phyloP scores from a whole-genome alignment of 2,888 invertebrate species.

The Hecatera dysodea region DNA sequence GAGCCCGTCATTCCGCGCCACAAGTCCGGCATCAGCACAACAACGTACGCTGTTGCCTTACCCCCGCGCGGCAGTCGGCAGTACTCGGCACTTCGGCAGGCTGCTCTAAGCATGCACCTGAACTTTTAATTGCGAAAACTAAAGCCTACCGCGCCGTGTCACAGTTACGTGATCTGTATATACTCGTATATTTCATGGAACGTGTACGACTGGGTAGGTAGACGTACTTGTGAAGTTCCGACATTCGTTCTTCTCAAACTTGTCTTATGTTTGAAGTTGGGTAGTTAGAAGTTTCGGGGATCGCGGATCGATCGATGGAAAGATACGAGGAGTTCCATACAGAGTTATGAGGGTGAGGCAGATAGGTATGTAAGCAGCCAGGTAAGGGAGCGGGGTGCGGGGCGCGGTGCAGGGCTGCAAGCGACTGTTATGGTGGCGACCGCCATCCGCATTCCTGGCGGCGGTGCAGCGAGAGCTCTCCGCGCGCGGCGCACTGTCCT shows the following conservation, averaged over 20 bases:
- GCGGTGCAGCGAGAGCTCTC: background rate
- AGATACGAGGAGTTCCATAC: background rate
- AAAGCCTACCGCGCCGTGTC: slow-evolving; percentile 2
- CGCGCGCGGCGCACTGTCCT: background rate
- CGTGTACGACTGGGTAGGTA: background rate
- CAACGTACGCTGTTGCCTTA: background rate
- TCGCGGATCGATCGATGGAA: background rate
- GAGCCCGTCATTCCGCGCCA: slow-evolving; percentile 4
- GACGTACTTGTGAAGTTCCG: slow-evolving; percentile 7
- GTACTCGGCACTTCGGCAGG: background rate
- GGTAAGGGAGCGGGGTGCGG: background rate
- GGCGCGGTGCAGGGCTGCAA: background rate
- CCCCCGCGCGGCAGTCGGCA: background rate
- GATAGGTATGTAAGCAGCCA: background rate
- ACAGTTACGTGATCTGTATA: slow-evolving; percentile 31
- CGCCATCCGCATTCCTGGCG: slow-evolving; percentile 25
- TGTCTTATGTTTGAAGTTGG: slow-evolving; percentile 13
- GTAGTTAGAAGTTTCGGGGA: slow-evolving; percentile 3
- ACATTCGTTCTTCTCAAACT: slow-evolving; percentile 11
- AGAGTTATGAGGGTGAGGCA: slow-evolving; percentile 2
- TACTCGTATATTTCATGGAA: slow-evolving; percentile 20
- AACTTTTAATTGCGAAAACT: slow-evolving; percentile 38
- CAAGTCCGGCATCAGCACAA: slow-evolving; percentile 8
- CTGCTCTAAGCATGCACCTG: slow-evolving; percentile 1
- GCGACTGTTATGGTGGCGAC: slow-evolving; percentile 10